A percentile compares a stretch with the other conserved stretches of the same genome.
Conservation (phyloP, 2,797 vertebrate species). For the Neoniphon sammara region DNA sequence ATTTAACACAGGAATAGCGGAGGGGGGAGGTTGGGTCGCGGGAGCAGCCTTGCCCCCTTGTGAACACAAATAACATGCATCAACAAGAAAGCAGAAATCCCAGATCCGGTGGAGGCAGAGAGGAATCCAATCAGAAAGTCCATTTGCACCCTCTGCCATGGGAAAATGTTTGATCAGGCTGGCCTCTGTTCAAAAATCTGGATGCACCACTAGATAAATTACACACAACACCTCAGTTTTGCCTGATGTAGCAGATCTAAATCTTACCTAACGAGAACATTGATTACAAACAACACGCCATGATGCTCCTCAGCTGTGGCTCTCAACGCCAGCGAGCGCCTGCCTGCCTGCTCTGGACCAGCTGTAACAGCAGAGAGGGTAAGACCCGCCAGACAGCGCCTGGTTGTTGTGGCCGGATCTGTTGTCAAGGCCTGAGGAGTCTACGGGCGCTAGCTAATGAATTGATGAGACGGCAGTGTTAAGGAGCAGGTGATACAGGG, state of each 20-base stretch:
- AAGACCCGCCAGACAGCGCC: constrained; percentile 83
- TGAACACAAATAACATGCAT: constrained; percentile 87
- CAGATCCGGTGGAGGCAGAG: constrained; percentile 52
- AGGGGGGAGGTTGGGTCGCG: constrained; percentile 65
- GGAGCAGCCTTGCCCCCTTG: constrained; percentile 57
- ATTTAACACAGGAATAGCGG: constrained; percentile 78
- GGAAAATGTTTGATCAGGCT: constrained; percentile 48
- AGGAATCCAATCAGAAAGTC: constrained; percentile 58
- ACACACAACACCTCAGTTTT: constrained; percentile 5
- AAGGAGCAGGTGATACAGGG: constrained; percentile 75
- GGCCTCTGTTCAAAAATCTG: background rate
- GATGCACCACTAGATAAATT: constrained; percentile 8
- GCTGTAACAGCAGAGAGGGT: constrained; percentile 24
- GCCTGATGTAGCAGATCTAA: constrained; percentile 37
- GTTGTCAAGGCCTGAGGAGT: constrained; percentile 50
- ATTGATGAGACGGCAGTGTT: constrained; percentile 71
- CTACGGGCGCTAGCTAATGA: constrained; percentile 73
- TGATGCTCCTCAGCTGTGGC: constrained; percentile 28
- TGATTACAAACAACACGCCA: constrained; percentile 14
- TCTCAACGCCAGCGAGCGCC: constrained; percentile 39
- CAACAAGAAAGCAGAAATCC: constrained; percentile 87
- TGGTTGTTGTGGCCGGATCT: constrained; percentile 59
- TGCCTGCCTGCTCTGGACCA: constrained; percentile 22
- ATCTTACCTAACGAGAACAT: constrained; percentile 23
- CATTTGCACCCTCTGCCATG: constrained; percentile 49